Evolutionary conservation across 2,113 vertebrate genomes (phyloP).

Genomic region (Anolis sagrei): DNA sequence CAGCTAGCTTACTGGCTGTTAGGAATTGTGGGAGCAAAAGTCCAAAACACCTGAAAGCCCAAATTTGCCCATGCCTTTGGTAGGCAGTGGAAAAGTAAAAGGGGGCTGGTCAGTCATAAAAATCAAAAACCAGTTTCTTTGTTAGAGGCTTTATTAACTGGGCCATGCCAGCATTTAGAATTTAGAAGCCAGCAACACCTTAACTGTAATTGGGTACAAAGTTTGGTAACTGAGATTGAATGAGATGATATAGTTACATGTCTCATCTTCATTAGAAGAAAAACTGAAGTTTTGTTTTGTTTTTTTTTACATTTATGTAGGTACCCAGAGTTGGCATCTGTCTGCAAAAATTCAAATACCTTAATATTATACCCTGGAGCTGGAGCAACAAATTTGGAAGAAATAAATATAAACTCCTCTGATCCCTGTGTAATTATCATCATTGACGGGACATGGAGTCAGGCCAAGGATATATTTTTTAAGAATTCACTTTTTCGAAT

Average conservation of each 20-base stretch:
- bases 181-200: not conserved
- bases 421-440: conserved; percentile 86
- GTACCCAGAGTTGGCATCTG: conserved; percentile 87
- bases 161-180: not conserved
- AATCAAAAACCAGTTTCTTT: no score
- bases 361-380: conserved; percentile 93
- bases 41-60: no score
- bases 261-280: not conserved
- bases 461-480: conserved; percentile 97
- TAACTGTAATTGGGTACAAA: not conserved
- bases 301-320: conserved; percentile 72
- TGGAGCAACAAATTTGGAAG: conserved; percentile 88
- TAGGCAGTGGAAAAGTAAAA: no score
- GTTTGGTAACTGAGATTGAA: not conserved
- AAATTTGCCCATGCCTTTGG: no score
- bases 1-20: no score
- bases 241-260: not conserved
- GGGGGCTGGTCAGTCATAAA: no score
- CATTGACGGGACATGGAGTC: conserved; percentile 97
- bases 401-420: conserved; percentile 73
- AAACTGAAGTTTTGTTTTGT: not conserved
- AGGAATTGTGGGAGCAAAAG: no score
- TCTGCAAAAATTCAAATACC: conserved; percentile 86
- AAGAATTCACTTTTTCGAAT: conserved; percentile 91
- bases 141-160: no score